Evolutionary conservation across 2,797 vertebrate genomes (phyloP), one percentile per base, ranked within the genome.

Genomic region (Podarcis lilfordi): DNA sequence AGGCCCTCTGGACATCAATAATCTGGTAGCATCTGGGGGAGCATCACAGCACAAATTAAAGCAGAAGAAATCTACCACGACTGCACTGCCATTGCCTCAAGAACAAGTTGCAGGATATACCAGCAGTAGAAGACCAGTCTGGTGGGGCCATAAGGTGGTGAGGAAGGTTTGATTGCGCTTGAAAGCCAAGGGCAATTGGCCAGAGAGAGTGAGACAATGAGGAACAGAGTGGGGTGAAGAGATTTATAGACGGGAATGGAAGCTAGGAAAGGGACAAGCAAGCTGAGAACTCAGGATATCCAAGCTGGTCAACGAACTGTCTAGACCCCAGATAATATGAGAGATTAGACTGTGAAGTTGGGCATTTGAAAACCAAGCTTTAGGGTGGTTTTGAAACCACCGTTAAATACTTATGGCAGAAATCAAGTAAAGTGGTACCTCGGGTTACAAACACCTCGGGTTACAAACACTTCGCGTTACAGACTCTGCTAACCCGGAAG

Each of bases 391-490:
- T 85, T 86, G 86, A 79, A 13, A 84, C 40, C 17, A 1, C 32
- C 1, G 15, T 85, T 92, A 80, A 68, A 21, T 90, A 61, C 43
- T 74, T 61, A 66, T 84, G 11, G 75, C 13, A 40, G 32, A 91
- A 93, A 83, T 55, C 19, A 19, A n/a, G 50, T 87, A 50, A 2
- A 50, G 45, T 50, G 45, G 10, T 50, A 50, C 45, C 45, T 50
- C 45, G 10, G 45, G 45, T 50, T 11, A 50, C 45, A 50, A 11
- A 50, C 45, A 11, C 45, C 10, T 50, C 45, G 2, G 45, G 45
- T 50, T 50, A 50, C 45, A 50, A 50, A 50, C 45, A 50, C 45
- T 50, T 50, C 45, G 0, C 2, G 10, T 50, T 50, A 50, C 10
- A 50, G 45, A 11, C 45, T 50, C 45, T 11, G 45, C 45, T 50